These are phyloP conservation scores for Dolichopus griseipennis DNA, from an alignment of 2,888 invertebrate species.

Conservation along the genomic window DNA sequence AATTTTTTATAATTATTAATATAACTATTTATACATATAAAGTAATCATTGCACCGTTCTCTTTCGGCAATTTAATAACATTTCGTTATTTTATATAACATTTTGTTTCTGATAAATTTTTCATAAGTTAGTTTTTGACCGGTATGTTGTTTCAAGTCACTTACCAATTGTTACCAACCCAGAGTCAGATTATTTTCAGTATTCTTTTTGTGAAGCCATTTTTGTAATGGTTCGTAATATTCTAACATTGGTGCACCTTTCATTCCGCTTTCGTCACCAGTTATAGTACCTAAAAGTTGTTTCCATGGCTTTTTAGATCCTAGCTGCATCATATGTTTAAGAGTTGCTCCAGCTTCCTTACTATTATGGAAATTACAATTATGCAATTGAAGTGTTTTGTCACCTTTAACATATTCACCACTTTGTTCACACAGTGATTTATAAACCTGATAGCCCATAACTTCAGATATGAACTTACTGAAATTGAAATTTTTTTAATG, in stretches of 20 bases:
- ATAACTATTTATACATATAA: no score
- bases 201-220: conserved; percentile 46
- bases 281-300: conserved; percentile 54
- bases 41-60: no score
- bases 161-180: no score
- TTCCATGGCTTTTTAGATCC: conserved; percentile 68
- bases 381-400: conserved; percentile 57
- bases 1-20: no score
- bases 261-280: conserved; percentile 42
- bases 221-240: conserved; percentile 68
- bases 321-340: conserved; percentile 55
- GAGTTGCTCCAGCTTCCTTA: conserved; percentile 61
- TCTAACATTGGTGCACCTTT: conserved; percentile 66
- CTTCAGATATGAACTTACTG: conserved; percentile 68
- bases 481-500: conserved; percentile 19
- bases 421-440: conserved; percentile 65
- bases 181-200: no score
- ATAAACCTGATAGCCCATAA: conserved; percentile 75
- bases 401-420: conserved; percentile 60
- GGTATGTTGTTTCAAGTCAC: no score
- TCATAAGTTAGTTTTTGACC: no score
- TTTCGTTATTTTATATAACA: no score
- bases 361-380: conserved; percentile 79
- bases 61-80: no score
- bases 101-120: no score